phyloP scores from a whole-genome alignment of 2,113 vertebrate genomes.

The Crocuta crocuta region DNA sequence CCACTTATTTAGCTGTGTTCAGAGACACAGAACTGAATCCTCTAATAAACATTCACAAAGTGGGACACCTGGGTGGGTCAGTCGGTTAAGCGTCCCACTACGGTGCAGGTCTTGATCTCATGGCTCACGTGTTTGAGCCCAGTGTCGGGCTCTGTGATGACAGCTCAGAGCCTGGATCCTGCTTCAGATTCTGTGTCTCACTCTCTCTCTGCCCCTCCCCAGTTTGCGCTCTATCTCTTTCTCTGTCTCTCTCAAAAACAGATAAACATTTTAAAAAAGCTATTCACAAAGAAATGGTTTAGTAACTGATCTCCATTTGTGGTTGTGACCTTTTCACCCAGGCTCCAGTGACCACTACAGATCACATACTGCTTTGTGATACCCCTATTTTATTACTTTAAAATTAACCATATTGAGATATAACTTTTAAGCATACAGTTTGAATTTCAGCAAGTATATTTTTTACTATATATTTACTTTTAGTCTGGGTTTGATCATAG shows the following conservation, averaged over 20 bases:
- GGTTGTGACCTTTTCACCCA: slow-evolving; percentile 13
- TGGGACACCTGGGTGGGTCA: too few species aligned
- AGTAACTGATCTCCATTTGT: slow-evolving; percentile 31
- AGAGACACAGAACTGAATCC: slow-evolving; percentile 22
- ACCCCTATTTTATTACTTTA: not conserved
- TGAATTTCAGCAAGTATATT: not conserved
- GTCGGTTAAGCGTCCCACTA: too few species aligned
- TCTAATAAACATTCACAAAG: slow-evolving; percentile 27
- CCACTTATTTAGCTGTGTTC: slow-evolving; percentile 26
- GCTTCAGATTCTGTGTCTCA: too few species aligned
- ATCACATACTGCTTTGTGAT: slow-evolving; percentile 58
- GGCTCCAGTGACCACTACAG: not conserved
- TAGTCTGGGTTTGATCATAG: slow-evolving; percentile 5
- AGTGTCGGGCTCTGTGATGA: too few species aligned
- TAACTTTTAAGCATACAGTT: slow-evolving; percentile 9
- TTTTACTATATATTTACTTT: too few species aligned
- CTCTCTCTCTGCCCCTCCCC: too few species aligned
- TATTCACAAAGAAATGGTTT: not conserved
- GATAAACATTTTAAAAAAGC: not conserved
- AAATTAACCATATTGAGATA: not conserved
- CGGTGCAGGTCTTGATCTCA: too few species aligned
- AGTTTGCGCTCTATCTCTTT: too few species aligned
- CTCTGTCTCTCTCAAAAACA: too few species aligned
- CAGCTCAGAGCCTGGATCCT: too few species aligned
- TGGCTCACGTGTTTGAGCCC: too few species aligned